phyloP scores from a whole-genome alignment of 2,113 vertebrate genomes.

The Lethenteron camtschaticum region DNA sequence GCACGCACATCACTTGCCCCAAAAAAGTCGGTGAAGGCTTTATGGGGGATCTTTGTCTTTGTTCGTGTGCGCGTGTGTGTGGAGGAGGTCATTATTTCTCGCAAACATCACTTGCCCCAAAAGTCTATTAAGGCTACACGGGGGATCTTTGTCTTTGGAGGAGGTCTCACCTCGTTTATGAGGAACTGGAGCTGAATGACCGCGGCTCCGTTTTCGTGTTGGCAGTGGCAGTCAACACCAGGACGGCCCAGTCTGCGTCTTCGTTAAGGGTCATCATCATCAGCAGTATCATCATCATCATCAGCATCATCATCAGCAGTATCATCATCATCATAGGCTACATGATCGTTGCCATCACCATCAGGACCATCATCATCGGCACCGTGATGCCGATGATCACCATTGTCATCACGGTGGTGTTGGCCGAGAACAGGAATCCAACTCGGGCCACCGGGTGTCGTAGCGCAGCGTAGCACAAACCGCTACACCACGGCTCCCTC shows the following conservation, averaged over 20 bases:
- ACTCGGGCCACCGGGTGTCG: too few species aligned
- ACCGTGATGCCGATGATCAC: neutral
- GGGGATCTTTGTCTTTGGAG: too few species aligned
- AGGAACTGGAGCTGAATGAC: conserved; percentile 97
- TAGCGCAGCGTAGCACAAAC: too few species aligned
- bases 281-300: too few species aligned
- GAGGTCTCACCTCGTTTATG: conserved; percentile 64
- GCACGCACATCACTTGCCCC: too few species aligned
- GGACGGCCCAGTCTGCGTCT: conserved; percentile 70
- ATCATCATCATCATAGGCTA: neutral
- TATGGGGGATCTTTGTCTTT: too few species aligned
- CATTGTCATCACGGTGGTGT: neutral
- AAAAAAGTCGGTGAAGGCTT: too few species aligned
- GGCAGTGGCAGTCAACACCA: conserved; percentile 91
- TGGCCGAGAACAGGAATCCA: neutral
- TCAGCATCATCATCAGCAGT: conserved; percentile 10
- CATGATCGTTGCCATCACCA: neutral
- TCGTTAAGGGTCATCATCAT: conserved; percentile 38
- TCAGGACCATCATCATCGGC: neutral
- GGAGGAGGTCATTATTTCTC: too few species aligned
- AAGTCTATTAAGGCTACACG: too few species aligned
- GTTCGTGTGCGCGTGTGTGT: too few species aligned
- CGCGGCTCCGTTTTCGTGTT: conserved; percentile 73
- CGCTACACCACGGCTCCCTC: too few species aligned
- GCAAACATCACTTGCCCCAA: too few species aligned